Percentiles rank a stretch among this genome's conserved stretches.
phyloP scores from a whole-genome alignment of 2,113 vertebrate species.

The Vicugna pacos region DNA sequence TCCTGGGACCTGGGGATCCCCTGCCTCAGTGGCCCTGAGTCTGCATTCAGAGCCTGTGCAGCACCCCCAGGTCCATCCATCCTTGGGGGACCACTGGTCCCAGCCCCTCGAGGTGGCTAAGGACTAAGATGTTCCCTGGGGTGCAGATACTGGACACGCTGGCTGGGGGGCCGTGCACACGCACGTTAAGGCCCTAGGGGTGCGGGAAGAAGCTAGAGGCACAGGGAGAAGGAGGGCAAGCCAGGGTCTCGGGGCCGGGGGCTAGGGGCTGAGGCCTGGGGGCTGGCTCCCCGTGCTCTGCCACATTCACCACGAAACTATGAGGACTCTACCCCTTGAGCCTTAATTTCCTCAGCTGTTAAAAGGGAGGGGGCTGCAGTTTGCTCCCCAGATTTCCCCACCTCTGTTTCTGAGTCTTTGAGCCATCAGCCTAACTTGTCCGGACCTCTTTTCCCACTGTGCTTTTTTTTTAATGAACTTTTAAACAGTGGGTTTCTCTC shows the following conservation, averaged over 20 bases:
- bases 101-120: neutral
- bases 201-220: neutral
- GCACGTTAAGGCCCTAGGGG: rapidly evolving
- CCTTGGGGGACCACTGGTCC: neutral
- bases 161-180: neutral
- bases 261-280: neutral
- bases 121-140: neutral
- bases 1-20: neutral
- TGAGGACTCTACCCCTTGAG: neutral
- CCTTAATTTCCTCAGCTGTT: neutral
- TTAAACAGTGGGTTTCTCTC: neutral
- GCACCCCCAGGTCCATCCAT: too few species aligned
- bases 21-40: neutral
- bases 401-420: neutral
- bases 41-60: rapidly evolving
- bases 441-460: neutral
- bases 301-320: neutral
- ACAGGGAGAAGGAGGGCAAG: neutral
- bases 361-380: neutral
- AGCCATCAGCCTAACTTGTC: neutral
- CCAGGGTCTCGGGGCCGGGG: neutral
- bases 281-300: neutral
- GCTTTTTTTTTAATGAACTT: neutral
- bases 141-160: too few species aligned
- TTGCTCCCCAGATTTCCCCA: too few species aligned